These are phyloP conservation scores for Peribatodes rhomboidaria DNA, from an alignment of 2,888 invertebrate genomes.

Conservation along the genomic window DNA sequence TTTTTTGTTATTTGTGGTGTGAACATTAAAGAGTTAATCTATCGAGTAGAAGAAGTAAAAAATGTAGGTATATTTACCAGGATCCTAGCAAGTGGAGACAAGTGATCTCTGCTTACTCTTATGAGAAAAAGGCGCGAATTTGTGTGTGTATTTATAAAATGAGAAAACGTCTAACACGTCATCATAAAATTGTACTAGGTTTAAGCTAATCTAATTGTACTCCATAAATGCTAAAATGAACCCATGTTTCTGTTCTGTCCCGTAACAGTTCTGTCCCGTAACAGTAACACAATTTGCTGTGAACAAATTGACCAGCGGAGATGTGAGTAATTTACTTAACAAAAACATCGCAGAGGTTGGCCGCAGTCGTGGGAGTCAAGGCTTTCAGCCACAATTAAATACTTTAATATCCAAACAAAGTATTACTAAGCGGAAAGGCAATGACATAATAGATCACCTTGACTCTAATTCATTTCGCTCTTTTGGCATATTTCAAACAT, in stretches of 20 bases:
- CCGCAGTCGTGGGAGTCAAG: constrained; percentile 31
- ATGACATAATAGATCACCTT: constrained; percentile 26
- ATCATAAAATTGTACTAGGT: too few relatives aligned
- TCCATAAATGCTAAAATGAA: neutral
- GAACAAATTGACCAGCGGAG: neutral
- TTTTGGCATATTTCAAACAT: constrained; percentile 10
- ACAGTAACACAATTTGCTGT: constrained; percentile 12
- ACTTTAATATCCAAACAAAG: constrained; percentile 18
- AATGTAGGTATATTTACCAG: too few relatives aligned
- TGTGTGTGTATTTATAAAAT: too few relatives aligned
- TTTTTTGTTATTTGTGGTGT: too few relatives aligned
- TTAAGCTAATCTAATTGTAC: too few relatives aligned
- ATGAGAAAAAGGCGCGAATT: too few relatives aligned
- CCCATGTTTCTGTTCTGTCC: neutral
- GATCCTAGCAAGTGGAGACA: too few relatives aligned
- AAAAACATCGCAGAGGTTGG: constrained; percentile 18
- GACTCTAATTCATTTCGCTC: constrained; percentile 16
- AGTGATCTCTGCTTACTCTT: too few relatives aligned
- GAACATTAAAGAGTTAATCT: too few relatives aligned
- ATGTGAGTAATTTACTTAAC: constrained; percentile 22
- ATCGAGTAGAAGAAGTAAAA: too few relatives aligned
- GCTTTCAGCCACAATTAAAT: constrained; percentile 7
- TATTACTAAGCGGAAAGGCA: constrained; percentile 23
- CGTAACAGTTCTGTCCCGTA: neutral
- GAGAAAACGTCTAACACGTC: too few relatives aligned